Conservation (phyloP, 2,888 invertebrate species). For the Cryptocephalus moraei region DNA sequence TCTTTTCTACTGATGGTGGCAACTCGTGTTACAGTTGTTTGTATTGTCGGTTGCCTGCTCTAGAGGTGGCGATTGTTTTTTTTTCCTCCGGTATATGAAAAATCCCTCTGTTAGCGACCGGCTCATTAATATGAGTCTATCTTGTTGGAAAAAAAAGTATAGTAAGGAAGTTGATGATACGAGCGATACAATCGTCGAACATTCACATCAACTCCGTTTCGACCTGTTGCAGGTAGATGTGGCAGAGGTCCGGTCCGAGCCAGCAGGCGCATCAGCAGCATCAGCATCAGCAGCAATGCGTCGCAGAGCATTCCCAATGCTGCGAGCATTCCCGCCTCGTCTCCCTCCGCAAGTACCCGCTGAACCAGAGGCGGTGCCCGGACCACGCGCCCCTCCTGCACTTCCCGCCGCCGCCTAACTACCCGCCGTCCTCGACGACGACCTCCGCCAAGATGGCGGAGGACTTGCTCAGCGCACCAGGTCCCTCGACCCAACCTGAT, state of each 20-base stretch:
- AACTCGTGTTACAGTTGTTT: too few species aligned
- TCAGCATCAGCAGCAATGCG: constrained; percentile 23
- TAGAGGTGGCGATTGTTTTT: too few species aligned
- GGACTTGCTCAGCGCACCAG: constrained; percentile 25
- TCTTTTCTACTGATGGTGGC: too few species aligned
- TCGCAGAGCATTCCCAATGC: background rate
- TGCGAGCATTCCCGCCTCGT: constrained; percentile 12
- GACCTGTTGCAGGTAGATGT: constrained; percentile 31
- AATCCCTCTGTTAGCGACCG: too few species aligned
- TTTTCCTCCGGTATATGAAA: too few species aligned
- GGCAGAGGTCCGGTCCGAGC: constrained; percentile 28
- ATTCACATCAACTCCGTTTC: background rate
- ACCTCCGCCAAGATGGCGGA: constrained; percentile 30
- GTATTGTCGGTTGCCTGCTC: too few species aligned
- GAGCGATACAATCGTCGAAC: too few species aligned
- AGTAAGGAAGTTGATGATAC: too few species aligned
- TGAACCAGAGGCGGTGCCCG: constrained; percentile 14
- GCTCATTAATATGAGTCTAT: too few species aligned
- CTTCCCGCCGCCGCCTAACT: constrained; percentile 66
- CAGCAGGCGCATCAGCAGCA: constrained; percentile 27
- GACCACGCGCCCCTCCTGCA: constrained; percentile 47
- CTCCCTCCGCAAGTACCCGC: constrained; percentile 10
- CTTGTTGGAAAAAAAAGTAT: too few species aligned
- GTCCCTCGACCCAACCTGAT: constrained; percentile 28
- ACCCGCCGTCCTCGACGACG: constrained; percentile 56